phyloP scores from a whole-genome alignment of 2,888 invertebrate genomes.

The Drosophila mercatorum region DNA sequence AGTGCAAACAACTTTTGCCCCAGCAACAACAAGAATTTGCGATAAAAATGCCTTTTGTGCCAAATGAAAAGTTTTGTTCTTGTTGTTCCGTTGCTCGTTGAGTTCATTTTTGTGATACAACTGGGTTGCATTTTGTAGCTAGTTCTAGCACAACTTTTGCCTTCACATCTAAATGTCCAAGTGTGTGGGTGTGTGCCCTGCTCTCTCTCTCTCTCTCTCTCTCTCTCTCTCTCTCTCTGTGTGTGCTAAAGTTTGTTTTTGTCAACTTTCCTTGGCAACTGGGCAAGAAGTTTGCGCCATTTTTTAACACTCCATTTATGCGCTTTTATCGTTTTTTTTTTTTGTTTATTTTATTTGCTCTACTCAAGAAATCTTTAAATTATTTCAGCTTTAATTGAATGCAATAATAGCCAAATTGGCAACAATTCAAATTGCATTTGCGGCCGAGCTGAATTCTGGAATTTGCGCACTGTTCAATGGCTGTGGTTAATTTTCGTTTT shows the following conservation, averaged over 20 bases:
- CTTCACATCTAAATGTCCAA: slow-evolving; percentile 4
- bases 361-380: slow-evolving; percentile 9
- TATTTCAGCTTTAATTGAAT: slow-evolving; percentile 1
- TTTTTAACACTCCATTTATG: slow-evolving; percentile 66
- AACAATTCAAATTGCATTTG: slow-evolving; percentile 10
- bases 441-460: not conserved
- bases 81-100: slow-evolving; percentile 18
- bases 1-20: slow-evolving; percentile 6
- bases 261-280: slow-evolving; percentile 51
- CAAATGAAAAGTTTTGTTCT: slow-evolving; percentile 46
- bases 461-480: slow-evolving; percentile 21
- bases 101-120: slow-evolving; percentile 56
- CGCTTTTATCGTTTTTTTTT: slow-evolving; percentile 40
- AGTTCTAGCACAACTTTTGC: slow-evolving; percentile 49
- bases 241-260: slow-evolving; percentile 49
- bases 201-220: too few species aligned
- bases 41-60: slow-evolving; percentile 52
- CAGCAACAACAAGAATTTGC: slow-evolving; percentile 32
- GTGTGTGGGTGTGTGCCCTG: not conserved
- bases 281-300: slow-evolving; percentile 51
- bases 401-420: slow-evolving; percentile 10
- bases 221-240: too few species aligned
- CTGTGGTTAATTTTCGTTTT: slow-evolving; percentile 23
- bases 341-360: not conserved
- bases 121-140: slow-evolving; percentile 58